Conservation (phyloP, 2,113 vertebrate genomes). For the Triplophysa rosa region DNA sequence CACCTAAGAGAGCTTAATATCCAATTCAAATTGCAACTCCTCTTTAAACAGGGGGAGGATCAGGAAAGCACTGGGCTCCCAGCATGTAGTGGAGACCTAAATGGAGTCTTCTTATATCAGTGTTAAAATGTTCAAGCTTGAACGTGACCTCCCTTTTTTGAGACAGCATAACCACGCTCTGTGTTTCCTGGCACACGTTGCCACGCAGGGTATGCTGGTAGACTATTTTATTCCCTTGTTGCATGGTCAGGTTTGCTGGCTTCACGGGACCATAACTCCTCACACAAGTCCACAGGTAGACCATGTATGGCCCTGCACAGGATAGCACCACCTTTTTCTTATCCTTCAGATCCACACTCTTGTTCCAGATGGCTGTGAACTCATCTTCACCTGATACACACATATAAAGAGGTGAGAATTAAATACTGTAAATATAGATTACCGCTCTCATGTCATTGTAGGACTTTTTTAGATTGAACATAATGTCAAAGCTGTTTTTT, state of each 20-base stretch:
- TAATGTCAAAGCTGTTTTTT: no score
- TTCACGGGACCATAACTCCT: accelerated
- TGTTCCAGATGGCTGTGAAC: constrained; percentile 35
- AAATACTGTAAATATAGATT: no score
- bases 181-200: background rate
- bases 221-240: background rate
- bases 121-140: accelerated
- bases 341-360: constrained; percentile 31
- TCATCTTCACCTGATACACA: background rate
- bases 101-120: constrained; percentile 4
- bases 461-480: no score
- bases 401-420: background rate
- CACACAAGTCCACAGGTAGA: constrained; percentile 43
- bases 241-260: constrained; percentile 15
- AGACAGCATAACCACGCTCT: constrained; percentile 41
- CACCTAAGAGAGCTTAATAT: background rate
- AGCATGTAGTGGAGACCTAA: constrained; percentile 56
- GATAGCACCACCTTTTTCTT: constrained; percentile 31
- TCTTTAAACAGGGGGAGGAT: background rate
- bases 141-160: constrained; percentile 26
- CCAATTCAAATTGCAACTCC: background rate
- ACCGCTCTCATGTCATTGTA: no score
- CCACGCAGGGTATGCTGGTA: background rate
- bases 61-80: constrained; percentile 27
- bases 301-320: constrained; percentile 46